A percentile compares a stretch with the other conserved stretches of the same genome.
These are phyloP conservation scores for Cheilosia scutellata DNA, from an alignment of 2,888 invertebrate genomes.

Conservation along the genomic window DNA sequence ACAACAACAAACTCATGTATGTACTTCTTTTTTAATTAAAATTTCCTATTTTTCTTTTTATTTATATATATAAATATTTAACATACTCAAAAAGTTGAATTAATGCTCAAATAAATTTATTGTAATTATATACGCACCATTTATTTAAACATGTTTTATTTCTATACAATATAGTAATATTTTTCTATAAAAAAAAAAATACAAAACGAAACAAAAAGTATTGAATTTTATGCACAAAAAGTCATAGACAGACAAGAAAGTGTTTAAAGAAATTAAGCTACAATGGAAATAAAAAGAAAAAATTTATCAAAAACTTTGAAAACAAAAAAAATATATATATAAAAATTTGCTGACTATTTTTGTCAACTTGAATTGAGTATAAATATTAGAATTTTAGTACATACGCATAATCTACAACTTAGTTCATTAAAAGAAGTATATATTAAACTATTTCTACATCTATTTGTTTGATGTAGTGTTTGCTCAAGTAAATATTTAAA, in stretches of 20 bases:
- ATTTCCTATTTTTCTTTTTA: slow-evolving; percentile 9
- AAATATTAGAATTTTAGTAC: slow-evolving; percentile 64
- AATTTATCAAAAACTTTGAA: slow-evolving; percentile 61
- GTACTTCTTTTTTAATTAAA: slow-evolving; percentile 30
- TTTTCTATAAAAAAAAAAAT: slow-evolving; percentile 13
- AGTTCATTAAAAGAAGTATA: slow-evolving; percentile 54
- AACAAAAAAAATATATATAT: slow-evolving; percentile 5
- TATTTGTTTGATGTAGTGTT: slow-evolving; percentile 76
- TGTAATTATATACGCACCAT: slow-evolving; percentile 57
- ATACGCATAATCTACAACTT: slow-evolving; percentile 68
- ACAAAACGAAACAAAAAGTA: slow-evolving; percentile 38
- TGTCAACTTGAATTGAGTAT: slow-evolving; percentile 63
- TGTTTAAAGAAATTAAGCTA: slow-evolving; percentile 29
- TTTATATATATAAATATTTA: slow-evolving; percentile 59
- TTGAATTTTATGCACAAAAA: slow-evolving; percentile 64
- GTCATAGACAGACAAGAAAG: slow-evolving; percentile 62
- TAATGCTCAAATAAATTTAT: slow-evolving; percentile 68
- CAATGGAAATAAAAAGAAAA: slow-evolving; percentile 24
- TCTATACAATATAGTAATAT: slow-evolving; percentile 27
- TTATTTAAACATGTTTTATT: slow-evolving; percentile 52
- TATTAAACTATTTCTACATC: slow-evolving; percentile 72
- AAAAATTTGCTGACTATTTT: slow-evolving; percentile 54
- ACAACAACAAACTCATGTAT: slow-evolving; percentile 17
- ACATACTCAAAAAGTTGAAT: slow-evolving; percentile 67
- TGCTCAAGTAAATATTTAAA: slow-evolving; percentile 72